Evolutionary conservation across 2,113 vertebrate species (phyloP).

Genomic region (Charadrius vociferus): DNA sequence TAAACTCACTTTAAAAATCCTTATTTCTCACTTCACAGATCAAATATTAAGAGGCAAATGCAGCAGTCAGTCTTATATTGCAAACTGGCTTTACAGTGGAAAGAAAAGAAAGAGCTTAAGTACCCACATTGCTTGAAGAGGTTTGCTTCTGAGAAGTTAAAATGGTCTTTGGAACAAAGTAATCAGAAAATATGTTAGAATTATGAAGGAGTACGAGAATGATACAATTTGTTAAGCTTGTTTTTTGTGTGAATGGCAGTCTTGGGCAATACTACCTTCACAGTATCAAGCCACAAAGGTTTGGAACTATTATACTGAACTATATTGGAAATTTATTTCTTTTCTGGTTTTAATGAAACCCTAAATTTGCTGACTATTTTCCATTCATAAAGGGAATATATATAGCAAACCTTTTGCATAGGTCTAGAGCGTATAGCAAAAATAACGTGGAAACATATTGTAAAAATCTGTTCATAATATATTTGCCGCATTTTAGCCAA

Average conservation of each 20-base stretch:
- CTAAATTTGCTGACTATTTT: not conserved
- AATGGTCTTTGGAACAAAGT: not conserved
- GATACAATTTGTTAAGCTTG: not conserved
- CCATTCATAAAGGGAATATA: not conserved
- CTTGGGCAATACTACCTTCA: not conserved
- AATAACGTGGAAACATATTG: not conserved
- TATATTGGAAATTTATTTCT: not conserved
- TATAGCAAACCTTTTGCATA: not conserved
- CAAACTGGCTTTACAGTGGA: not conserved
- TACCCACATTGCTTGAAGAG: not conserved
- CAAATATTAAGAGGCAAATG: not conserved
- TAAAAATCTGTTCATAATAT: conserved; percentile 26
- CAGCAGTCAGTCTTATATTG: not conserved
- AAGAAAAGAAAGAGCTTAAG: not conserved
- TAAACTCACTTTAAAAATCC: not conserved
- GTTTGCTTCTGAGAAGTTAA: not conserved
- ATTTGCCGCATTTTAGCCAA: not conserved
- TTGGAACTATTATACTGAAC: not conserved
- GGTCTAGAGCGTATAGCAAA: not conserved
- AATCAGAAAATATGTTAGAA: not conserved
- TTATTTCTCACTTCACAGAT: not conserved
- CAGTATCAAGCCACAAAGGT: not conserved
- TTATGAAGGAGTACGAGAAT: not conserved
- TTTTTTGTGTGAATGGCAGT: not conserved
- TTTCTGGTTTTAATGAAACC: not conserved